Evolutionary conservation across 2,888 invertebrate genomes (phyloP).

Genomic region (Allacma fusca): DNA sequence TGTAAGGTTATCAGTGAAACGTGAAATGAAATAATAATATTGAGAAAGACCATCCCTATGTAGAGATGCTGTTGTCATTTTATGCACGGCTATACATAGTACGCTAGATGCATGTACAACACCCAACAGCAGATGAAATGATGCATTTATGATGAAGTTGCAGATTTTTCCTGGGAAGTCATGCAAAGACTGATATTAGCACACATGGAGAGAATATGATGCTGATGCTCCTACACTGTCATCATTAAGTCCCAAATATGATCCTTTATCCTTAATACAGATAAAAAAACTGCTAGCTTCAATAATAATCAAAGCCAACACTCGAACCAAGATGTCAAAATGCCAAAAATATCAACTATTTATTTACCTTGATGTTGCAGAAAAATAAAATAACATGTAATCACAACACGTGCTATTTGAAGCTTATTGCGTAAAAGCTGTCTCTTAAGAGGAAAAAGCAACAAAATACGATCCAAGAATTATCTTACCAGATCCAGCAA

Average conservation of each 20-base stretch:
- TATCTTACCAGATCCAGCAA: constrained; percentile 80
- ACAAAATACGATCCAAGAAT: not conserved
- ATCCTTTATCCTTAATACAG: not conserved
- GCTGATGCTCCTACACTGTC: not conserved
- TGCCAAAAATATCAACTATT: not conserved
- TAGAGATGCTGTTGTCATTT: not conserved
- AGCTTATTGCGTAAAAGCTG: not conserved
- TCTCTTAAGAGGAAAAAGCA: not conserved
- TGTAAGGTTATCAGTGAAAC: constrained; percentile 32
- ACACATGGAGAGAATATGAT: not conserved
- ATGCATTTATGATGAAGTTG: constrained; percentile 12
- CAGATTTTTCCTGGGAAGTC: not conserved
- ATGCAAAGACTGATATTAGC: not conserved
- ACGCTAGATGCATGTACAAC: no score
- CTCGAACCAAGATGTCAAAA: not conserved
- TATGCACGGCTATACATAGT: no score
- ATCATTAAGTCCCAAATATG: not conserved
- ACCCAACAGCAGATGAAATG: not conserved
- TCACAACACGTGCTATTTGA: no score
- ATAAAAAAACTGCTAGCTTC: not conserved
- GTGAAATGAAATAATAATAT: constrained; percentile 24
- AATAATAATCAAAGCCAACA: not conserved
- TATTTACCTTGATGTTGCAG: not conserved
- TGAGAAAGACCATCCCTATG: constrained; percentile 7
- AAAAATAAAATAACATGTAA: not conserved